These are phyloP conservation scores for Bolinopsis microptera DNA, from an alignment of 37 sponge, comb jelly and placozoan species.

Conservation along the genomic window DNA sequence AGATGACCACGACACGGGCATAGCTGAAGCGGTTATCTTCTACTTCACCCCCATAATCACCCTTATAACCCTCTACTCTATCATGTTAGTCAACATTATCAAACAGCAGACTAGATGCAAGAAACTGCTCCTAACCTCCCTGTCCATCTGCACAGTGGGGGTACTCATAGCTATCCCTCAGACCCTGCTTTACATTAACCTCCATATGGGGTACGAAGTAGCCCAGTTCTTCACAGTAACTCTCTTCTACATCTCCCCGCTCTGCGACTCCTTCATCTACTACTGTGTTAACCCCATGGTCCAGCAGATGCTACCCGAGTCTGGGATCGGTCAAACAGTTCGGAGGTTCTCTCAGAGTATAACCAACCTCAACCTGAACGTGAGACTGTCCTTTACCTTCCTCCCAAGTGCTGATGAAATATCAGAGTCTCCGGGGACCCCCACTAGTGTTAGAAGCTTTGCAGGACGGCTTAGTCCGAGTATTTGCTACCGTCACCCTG, in stretches of 20 bases:
- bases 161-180: neutral
- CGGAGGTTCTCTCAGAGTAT: neutral
- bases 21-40: neutral
- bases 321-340: neutral
- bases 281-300: neutral
- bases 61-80: neutral
- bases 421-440: neutral
- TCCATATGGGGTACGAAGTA: neutral
- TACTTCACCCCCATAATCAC: neutral
- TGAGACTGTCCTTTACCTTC: neutral
- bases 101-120: neutral
- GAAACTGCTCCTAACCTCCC: conserved; percentile 11
- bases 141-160: neutral
- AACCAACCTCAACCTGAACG: neutral
- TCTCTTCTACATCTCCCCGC: conserved; percentile 20
- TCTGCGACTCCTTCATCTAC: neutral
- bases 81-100: neutral
- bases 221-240: neutral
- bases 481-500: neutral
- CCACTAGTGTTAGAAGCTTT: neutral
- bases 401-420: neutral
- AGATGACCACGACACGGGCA: neutral
- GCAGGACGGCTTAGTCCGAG: neutral
- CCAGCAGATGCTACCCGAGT: neutral
- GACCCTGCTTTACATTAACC: neutral